Evolutionary conservation across 2,797 vertebrate genomes (phyloP).

Genomic region (Micrastur ruficollis): DNA sequence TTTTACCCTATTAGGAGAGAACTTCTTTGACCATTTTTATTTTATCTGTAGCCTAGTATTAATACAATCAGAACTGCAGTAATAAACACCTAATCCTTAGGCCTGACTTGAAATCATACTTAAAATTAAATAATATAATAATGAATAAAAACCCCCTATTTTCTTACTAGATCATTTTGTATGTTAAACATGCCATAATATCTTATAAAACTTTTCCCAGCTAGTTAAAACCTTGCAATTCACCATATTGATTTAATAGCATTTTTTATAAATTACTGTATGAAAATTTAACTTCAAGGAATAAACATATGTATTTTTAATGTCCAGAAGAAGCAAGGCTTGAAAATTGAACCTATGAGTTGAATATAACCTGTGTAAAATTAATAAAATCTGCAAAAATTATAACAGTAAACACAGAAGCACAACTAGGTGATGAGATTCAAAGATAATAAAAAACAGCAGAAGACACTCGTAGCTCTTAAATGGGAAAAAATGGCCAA

Average conservation of each 20-base stretch:
- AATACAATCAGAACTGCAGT: not conserved
- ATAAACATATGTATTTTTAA: not conserved
- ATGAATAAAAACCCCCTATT: not conserved
- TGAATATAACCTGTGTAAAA: not conserved
- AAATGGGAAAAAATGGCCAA: not conserved
- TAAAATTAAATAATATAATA: not conserved
- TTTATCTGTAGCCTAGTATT: not conserved
- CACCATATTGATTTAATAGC: not conserved
- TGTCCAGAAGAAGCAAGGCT: not conserved
- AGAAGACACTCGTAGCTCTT: not conserved
- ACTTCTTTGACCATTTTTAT: not conserved
- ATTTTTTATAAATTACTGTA: not conserved
- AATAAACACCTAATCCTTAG: not conserved
- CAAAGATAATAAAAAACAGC: not conserved
- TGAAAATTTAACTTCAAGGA: not conserved
- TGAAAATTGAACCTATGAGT: not conserved
- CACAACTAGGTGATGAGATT: not conserved
- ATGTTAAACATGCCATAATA: not conserved
- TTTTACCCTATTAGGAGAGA: not conserved
- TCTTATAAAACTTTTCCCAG: not conserved
- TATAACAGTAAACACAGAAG: not conserved
- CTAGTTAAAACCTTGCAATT: not conserved
- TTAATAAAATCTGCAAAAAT: not conserved
- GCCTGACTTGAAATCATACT: not conserved
- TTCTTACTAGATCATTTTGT: not conserved